Evolutionary conservation across 2,797 vertebrate species (phyloP).

Genomic region (Dermochelys coriacea): DNA sequence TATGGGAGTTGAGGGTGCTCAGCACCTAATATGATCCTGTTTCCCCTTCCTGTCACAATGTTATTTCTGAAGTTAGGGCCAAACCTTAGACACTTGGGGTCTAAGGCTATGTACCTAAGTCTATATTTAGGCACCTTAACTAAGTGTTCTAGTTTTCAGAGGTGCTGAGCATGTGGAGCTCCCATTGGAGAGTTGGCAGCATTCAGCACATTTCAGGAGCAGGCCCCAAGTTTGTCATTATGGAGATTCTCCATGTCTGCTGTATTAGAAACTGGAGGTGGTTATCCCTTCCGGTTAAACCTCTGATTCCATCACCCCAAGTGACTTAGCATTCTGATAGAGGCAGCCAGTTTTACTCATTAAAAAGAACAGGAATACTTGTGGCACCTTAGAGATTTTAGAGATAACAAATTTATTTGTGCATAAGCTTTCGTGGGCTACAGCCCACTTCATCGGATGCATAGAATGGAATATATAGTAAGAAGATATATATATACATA

Average conservation of each 20-base stretch:
- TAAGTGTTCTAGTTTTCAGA: neutral
- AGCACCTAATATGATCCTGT: neutral
- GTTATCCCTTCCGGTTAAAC: accelerated
- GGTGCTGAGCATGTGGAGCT: neutral
- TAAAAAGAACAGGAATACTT: too few species aligned
- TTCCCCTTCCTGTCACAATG: neutral
- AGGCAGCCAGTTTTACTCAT: neutral
- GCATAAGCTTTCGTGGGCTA: too few species aligned
- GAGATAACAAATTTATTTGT: too few species aligned
- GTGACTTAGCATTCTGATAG: neutral
- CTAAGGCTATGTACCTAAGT: neutral
- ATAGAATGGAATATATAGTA: too few species aligned
- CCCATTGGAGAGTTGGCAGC: accelerated
- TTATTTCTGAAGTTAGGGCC: neutral
- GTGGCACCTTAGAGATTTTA: too few species aligned
- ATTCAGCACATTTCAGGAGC: neutral
- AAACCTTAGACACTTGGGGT: neutral
- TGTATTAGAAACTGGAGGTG: neutral
- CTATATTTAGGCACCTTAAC: neutral
- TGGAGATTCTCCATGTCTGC: neutral
- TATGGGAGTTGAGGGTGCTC: neutral
- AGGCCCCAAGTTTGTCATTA: neutral
- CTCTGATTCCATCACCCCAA: neutral
- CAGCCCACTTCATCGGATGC: too few species aligned
- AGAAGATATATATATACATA: too few species aligned